Conservation (phyloP, 2,888 invertebrate genomes). For the Spatulosminthurus flaviceps region DNA sequence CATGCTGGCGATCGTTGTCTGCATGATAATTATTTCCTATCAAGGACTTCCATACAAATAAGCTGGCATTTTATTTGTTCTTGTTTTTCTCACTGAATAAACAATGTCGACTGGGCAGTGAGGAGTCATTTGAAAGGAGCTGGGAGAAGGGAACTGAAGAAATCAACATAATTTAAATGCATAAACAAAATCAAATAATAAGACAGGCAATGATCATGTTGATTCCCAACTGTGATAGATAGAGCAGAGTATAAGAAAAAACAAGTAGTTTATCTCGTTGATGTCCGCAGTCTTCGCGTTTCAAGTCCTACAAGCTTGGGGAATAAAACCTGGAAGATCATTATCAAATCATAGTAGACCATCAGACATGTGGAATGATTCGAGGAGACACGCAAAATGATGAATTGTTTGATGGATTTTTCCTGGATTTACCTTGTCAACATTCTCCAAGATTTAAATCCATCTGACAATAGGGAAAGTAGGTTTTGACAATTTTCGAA, state of each 20-base stretch:
- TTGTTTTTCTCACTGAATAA: slow-evolving; percentile 8
- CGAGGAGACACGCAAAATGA: slow-evolving; percentile 19
- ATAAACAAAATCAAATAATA: slow-evolving; percentile 12
- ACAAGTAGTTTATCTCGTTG: slow-evolving; percentile 4
- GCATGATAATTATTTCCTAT: too few species aligned
- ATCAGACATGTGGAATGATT: slow-evolving; percentile 19
- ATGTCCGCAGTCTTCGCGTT: neutral
- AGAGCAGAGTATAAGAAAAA: neutral
- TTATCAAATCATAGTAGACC: neutral
- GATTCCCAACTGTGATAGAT: slow-evolving; percentile 7
- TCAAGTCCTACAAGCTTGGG: neutral
- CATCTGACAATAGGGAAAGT: too few species aligned
- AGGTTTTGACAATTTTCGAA: too few species aligned
- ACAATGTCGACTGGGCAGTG: neutral
- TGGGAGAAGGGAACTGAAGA: neutral
- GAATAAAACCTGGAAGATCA: neutral
- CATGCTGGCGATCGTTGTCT: too few species aligned
- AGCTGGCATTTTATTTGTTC: neutral
- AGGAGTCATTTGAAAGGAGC: neutral
- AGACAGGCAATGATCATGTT: slow-evolving; percentile 18
- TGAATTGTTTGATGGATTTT: slow-evolving; percentile 20
- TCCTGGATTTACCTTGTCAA: slow-evolving; percentile 21
- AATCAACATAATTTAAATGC: slow-evolving; percentile 18
- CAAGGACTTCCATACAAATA: neutral
- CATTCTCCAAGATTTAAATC: neutral